Conservation (phyloP, 2,113 vertebrate genomes). For the Pristiophorus japonicus region DNA sequence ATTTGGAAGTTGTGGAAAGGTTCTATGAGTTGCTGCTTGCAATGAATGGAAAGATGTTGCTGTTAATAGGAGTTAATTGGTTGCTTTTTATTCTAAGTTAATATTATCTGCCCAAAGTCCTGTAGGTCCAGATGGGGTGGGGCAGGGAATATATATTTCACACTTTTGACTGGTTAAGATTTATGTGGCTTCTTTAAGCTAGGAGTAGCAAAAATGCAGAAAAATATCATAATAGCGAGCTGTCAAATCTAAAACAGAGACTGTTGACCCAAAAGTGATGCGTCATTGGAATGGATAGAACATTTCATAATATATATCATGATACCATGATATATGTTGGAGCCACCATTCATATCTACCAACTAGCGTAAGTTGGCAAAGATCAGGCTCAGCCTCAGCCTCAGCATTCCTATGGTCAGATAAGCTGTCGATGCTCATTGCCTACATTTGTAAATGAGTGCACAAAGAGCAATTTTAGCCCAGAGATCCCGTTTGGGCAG, state of each 20-base stretch:
- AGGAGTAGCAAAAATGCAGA: background rate
- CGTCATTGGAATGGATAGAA: background rate
- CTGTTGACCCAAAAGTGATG: background rate
- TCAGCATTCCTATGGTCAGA: background rate
- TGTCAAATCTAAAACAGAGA: background rate
- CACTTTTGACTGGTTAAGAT: no score
- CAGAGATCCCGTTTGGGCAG: background rate
- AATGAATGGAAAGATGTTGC: background rate
- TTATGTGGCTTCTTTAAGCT: no score
- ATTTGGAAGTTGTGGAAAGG: background rate
- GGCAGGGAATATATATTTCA: no score
- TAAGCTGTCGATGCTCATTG: background rate
- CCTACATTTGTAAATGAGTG: background rate
- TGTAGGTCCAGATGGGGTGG: background rate
- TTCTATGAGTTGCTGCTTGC: background rate
- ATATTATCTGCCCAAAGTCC: background rate
- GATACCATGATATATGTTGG: background rate
- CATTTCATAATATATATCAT: background rate
- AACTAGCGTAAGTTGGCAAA: background rate
- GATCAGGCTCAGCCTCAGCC: background rate
- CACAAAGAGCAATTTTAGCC: background rate
- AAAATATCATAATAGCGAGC: background rate
- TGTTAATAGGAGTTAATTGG: background rate
- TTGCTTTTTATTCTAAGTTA: background rate
- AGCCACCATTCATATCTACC: background rate